Evolutionary conservation across 92 coral and sea anemone genomes (phyloP).

Genomic region (Epizoanthus stellaris): DNA sequence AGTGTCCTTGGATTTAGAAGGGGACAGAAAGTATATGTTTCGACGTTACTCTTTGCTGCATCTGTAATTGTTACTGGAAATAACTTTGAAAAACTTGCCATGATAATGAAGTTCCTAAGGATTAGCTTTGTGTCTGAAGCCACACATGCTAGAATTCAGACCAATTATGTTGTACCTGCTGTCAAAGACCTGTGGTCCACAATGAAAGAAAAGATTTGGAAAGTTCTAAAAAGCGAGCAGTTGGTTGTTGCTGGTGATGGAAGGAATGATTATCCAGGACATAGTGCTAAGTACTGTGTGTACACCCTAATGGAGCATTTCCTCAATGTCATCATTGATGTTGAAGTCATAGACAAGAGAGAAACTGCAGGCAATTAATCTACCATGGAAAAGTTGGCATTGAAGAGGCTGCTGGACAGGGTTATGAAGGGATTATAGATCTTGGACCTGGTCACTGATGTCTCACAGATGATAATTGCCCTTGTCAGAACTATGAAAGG

Average conservation of each 20-base stretch:
- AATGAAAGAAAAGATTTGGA: constrained; percentile 23
- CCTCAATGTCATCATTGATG: constrained; percentile 49
- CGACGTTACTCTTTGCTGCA: too few species aligned
- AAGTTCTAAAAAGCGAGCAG: background rate
- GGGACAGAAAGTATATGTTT: too few species aligned
- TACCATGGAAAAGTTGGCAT: constrained; percentile 58
- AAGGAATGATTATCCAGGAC: constrained; percentile 59
- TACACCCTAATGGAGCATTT: constrained; percentile 52
- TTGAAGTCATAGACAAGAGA: constrained; percentile 59
- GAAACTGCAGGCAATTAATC: constrained; percentile 56
- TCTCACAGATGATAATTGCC: constrained; percentile 53
- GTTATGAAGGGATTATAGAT: constrained; percentile 43
- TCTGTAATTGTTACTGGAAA: too few species aligned
- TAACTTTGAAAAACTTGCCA: too few species aligned
- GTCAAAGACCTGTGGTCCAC: background rate
- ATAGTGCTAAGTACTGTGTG: constrained; percentile 62
- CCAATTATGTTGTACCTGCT: constrained; percentile 12
- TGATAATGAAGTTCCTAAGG: too few species aligned
- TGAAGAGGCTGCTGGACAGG: constrained; percentile 57
- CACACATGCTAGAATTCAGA: constrained; percentile 4
- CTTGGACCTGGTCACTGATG: constrained; percentile 63
- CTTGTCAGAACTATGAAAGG: constrained; percentile 61
- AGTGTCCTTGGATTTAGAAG: too few species aligned
- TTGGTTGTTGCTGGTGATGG: constrained; percentile 42
- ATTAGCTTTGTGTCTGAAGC: background rate